Conservation (phyloP, 2,888 invertebrate species). For the Drosophila ustulata region DNA sequence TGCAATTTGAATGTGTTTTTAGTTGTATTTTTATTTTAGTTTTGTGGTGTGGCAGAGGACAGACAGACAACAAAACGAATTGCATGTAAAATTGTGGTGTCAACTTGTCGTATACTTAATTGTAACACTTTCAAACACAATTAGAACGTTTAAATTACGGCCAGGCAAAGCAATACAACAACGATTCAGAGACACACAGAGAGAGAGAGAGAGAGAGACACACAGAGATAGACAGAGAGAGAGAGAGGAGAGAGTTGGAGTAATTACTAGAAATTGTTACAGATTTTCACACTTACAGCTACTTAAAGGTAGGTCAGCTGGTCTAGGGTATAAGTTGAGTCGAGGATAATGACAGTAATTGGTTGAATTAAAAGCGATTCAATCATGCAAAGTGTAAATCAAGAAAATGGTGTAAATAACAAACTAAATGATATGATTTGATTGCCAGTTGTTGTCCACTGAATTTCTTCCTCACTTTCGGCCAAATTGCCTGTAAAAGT, state of each 20-base stretch:
- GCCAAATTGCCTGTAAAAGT: conserved; percentile 49
- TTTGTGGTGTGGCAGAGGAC: background rate
- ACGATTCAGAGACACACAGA: conserved; percentile 53
- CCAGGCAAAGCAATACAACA: conserved; percentile 86
- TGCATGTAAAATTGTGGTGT: conserved; percentile 39
- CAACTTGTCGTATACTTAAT: conserved; percentile 67
- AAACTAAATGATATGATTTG: conserved; percentile 19
- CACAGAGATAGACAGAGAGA: conserved; percentile 14
- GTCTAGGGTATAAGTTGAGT: background rate
- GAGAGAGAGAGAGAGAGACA: conserved; percentile 27
- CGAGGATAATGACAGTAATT: conserved; percentile 11
- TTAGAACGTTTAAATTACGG: conserved; percentile 81
- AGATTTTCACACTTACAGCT: conserved; percentile 40
- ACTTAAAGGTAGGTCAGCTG: conserved; percentile 5
- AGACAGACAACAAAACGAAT: conserved; percentile 8
- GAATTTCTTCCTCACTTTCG: conserved; percentile 18
- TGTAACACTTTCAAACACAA: conserved; percentile 64
- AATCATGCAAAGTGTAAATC: conserved; percentile 42
- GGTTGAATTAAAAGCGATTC: conserved; percentile 22
- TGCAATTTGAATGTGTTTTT: conserved; percentile 50
- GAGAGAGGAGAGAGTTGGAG: background rate
- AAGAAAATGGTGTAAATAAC: conserved; percentile 21
- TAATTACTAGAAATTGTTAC: conserved; percentile 14
- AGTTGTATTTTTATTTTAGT: background rate
- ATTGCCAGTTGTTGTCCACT: conserved; percentile 5